Evolutionary conservation across 2,888 invertebrate species (phyloP).

Genomic region (Limnephilus marmoratus): DNA sequence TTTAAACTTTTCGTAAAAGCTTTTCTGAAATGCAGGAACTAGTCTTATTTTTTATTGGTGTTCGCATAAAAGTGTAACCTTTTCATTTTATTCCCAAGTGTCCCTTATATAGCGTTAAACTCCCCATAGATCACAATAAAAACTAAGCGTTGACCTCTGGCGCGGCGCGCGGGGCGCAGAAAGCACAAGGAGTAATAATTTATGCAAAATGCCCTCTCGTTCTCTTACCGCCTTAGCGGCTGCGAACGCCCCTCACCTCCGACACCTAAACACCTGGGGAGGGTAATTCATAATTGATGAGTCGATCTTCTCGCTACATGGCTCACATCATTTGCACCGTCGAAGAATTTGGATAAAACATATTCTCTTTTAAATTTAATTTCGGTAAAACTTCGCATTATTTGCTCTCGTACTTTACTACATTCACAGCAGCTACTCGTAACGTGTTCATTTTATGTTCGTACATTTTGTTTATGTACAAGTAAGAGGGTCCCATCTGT

Average conservation of each 20-base stretch:
- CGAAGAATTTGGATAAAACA: background rate
- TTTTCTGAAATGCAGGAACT: background rate
- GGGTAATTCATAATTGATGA: background rate
- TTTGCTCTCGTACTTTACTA: background rate
- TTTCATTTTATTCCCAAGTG: background rate
- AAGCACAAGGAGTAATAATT: background rate
- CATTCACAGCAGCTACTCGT: background rate
- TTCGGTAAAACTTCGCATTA: background rate
- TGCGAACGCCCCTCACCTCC: background rate
- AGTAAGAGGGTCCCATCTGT: background rate
- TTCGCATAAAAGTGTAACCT: background rate
- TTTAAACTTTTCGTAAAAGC: background rate
- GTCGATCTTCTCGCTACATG: constrained; percentile 2
- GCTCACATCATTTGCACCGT: background rate
- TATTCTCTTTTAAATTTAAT: background rate
- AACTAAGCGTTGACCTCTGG: background rate
- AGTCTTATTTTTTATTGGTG: background rate
- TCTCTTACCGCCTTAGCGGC: background rate
- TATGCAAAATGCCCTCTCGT: background rate
- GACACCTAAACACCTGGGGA: background rate
- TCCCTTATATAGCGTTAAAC: background rate
- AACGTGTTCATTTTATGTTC: too few species aligned
- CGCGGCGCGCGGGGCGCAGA: background rate
- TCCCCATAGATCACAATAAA: background rate
- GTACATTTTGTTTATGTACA: background rate